phyloP scores from a whole-genome alignment of 2,797 vertebrate genomes.

The Salmo trutta region DNA sequence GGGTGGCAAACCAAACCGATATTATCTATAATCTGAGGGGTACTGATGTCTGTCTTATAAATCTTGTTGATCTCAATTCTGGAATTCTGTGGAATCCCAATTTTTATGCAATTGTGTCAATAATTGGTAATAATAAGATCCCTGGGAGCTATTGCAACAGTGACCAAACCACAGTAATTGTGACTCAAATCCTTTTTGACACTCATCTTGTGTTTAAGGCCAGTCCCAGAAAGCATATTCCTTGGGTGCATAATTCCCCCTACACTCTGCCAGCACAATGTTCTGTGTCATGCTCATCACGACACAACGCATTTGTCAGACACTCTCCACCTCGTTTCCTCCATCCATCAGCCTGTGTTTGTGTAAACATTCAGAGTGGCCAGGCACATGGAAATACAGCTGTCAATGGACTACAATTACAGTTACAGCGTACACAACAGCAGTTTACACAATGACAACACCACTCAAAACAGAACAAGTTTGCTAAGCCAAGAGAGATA shows the following conservation, averaged over 20 bases:
- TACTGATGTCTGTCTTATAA: not conserved
- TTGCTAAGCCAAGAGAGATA: slow-evolving; percentile 35
- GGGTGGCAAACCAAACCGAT: slow-evolving; percentile 12
- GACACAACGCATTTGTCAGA: slow-evolving; percentile 64
- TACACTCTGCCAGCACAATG: slow-evolving; percentile 41
- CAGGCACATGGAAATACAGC: slow-evolving; percentile 44
- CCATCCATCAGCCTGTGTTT: slow-evolving; percentile 47
- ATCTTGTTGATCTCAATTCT: not conserved
- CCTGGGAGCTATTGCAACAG: slow-evolving; percentile 33
- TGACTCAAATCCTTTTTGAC: slow-evolving; percentile 72
- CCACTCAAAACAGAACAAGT: slow-evolving; percentile 33
- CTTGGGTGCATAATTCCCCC: slow-evolving; percentile 60
- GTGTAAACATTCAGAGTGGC: slow-evolving; percentile 48
- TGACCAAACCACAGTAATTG: slow-evolving; percentile 67
- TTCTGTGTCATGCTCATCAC: slow-evolving; percentile 45
- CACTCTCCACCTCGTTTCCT: slow-evolving; percentile 36
- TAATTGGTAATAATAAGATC: slow-evolving; percentile 37
- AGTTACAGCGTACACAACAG: slow-evolving; percentile 32
- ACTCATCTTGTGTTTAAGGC: slow-evolving; percentile 56
- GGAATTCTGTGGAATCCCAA: slow-evolving; percentile 7
- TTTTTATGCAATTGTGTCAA: slow-evolving; percentile 36
- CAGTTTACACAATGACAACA: slow-evolving; percentile 30
- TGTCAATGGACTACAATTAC: slow-evolving; percentile 48
- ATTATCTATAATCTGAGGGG: not conserved
- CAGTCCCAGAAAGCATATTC: slow-evolving; percentile 41